Evolutionary conservation across 2,113 vertebrate genomes (phyloP).

Genomic region (Tor tambroides): DNA sequence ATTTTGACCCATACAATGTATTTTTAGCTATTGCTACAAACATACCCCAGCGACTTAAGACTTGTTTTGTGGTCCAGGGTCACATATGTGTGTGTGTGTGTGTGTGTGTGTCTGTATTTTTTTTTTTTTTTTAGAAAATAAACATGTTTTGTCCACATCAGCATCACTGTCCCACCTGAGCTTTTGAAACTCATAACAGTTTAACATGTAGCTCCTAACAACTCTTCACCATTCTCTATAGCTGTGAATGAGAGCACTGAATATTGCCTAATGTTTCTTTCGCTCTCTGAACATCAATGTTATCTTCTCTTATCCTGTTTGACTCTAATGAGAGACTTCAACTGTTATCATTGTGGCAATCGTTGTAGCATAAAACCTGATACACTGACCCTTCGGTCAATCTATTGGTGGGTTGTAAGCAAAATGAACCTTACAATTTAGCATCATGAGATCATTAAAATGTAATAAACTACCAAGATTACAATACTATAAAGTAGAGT

Average conservation of each 20-base stretch:
- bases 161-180: background rate
- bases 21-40: too few relatives aligned
- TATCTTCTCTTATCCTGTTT: slow-evolving; percentile 33
- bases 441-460: background rate
- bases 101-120: too few relatives aligned
- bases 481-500: background rate
- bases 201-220: background rate
- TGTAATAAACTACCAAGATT: background rate
- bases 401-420: background rate
- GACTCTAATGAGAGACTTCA: background rate
- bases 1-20: too few relatives aligned
- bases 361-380: slow-evolving; percentile 7
- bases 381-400: background rate
- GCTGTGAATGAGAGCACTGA: background rate
- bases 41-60: too few relatives aligned
- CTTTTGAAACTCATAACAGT: background rate
- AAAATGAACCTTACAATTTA: background rate
- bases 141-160: background rate
- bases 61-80: too few relatives aligned
- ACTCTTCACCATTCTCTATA: background rate
- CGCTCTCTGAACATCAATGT: background rate
- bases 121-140: background rate
- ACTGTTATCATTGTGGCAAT: background rate
- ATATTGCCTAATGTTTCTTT: background rate
- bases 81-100: too few relatives aligned